Conservation (phyloP, 2,113 vertebrate genomes). For the Ciconia stormi region DNA sequence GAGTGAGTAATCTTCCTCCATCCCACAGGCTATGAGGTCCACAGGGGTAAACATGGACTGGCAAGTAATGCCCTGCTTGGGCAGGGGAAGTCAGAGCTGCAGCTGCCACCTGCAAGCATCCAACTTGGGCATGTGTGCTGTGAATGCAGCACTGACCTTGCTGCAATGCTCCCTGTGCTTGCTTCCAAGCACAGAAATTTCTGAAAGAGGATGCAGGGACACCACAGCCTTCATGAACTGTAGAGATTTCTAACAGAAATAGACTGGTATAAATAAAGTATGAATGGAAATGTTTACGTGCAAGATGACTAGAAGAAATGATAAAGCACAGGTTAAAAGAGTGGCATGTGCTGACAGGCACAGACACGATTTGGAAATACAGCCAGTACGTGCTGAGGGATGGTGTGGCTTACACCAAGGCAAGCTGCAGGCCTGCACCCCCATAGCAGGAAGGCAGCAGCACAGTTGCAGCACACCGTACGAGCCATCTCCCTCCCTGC, state of each 20-base stretch:
- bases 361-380: neutral
- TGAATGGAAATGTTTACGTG: fast-evolving
- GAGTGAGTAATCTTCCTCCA: neutral
- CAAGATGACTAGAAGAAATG: neutral
- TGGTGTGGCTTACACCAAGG: neutral
- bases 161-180: fast-evolving
- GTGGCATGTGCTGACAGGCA: too few species aligned
- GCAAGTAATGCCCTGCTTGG: too few species aligned
- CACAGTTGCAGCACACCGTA: neutral
- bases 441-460: neutral
- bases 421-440: neutral
- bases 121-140: fast-evolving
- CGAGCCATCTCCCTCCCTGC: neutral
- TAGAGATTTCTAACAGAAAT: neutral
- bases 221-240: neutral
- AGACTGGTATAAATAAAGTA: neutral
- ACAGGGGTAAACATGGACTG: fast-evolving
- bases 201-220: neutral
- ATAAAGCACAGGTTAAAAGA: neutral
- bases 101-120: neutral
- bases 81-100: neutral
- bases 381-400: fast-evolving
- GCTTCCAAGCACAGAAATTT: fast-evolving
- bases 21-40: neutral
- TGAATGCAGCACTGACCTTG: neutral